Evolutionary conservation across 92 coral and sea anemone species (phyloP).

Genomic region (Bergia puertoricense): DNA sequence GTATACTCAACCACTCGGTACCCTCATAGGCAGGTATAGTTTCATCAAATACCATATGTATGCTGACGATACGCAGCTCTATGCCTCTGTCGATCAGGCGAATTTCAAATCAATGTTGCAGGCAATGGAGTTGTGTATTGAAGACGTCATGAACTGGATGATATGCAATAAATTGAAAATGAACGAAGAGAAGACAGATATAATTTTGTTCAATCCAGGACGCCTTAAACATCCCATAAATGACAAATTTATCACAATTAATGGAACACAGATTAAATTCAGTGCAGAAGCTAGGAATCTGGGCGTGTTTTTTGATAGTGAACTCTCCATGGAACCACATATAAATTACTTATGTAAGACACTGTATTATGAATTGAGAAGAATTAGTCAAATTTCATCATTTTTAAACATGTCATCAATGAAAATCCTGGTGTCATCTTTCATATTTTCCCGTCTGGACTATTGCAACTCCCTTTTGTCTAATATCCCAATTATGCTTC

Average conservation of each 20-base stretch:
- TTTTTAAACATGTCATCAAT: conserved; percentile 5
- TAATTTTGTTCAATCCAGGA: conserved; percentile 12
- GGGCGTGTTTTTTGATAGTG: conserved; percentile 13
- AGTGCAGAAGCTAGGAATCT: conserved; percentile 8
- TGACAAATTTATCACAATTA: conserved; percentile 11
- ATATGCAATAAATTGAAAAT: conserved; percentile 11
- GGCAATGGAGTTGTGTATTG: conserved; percentile 5
- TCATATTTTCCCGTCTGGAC: conserved; percentile 14
- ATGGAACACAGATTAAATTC: conserved; percentile 9
- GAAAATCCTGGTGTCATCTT: conserved; percentile 14
- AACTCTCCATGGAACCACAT: conserved; percentile 10
- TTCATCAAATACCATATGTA: conserved; percentile 20
- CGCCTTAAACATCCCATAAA: conserved; percentile 7
- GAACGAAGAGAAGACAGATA: conserved; percentile 16
- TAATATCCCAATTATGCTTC: background rate
- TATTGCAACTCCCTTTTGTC: conserved; percentile 11
- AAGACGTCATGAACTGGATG: conserved; percentile 15
- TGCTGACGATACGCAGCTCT: conserved; percentile 18
- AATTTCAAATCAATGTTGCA: conserved; percentile 7
- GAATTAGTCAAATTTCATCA: conserved; percentile 17
- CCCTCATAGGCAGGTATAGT: conserved; percentile 14
- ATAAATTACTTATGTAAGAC: conserved; percentile 19
- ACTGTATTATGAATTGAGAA: conserved; percentile 6
- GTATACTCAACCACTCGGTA: conserved; percentile 18
- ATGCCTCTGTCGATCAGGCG: conserved; percentile 15